Base-by-base conservation (phyloP, 2,797 vertebrate species). In the Myripristis murdjan region DNA sequence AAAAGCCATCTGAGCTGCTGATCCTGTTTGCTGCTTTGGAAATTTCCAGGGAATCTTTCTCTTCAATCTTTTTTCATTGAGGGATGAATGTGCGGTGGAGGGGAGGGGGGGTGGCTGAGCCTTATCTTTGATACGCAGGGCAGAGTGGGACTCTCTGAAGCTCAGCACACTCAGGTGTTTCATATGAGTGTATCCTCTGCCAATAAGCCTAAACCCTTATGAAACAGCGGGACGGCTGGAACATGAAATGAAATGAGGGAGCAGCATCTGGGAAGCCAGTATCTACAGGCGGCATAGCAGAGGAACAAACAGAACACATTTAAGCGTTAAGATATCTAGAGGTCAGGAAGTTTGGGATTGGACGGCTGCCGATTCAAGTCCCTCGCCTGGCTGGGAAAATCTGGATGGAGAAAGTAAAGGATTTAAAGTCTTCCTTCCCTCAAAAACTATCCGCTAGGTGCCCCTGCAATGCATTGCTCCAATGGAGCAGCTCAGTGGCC, bases 21-120 rank as follows among this genome's bases (percentile, higher is more conserved):
- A 91, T 91, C 86, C 86, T 62, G 81, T 85, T 87, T 87, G 73
- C 79, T 55, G 83, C 89, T 86, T 84, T 83, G 74, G 79, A 85
- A 83, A 65, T 79, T 72, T 77, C 44, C 15, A 66, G 70, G 73
- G 81, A 83, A 85, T 87, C 82, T 79, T 59, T 66, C 41, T 46
- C 66, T 88, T 73, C 63, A 58, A 82, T 87, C 79, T 80, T 74
- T 70, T n/a, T 75, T 67, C 73, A 72, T 59, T 22, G 68, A 84
- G 47, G 81, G 73, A 75, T 77, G 81, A 80, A 47, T 14, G 26
- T 0, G 24, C 28, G 62, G 72, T 0, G 49, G 53, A 44, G 70
- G 47, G 70, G 73, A 62, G 57, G 69, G 71, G 63, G 79, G 28
- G 68, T 65, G 70, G 66, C 4, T 12, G 55, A 8, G 76, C 23